These are phyloP conservation scores for Ophioderma brevispina DNA, from an alignment of 35 echinoderm and acorn worm genomes.

Conservation along the genomic window DNA sequence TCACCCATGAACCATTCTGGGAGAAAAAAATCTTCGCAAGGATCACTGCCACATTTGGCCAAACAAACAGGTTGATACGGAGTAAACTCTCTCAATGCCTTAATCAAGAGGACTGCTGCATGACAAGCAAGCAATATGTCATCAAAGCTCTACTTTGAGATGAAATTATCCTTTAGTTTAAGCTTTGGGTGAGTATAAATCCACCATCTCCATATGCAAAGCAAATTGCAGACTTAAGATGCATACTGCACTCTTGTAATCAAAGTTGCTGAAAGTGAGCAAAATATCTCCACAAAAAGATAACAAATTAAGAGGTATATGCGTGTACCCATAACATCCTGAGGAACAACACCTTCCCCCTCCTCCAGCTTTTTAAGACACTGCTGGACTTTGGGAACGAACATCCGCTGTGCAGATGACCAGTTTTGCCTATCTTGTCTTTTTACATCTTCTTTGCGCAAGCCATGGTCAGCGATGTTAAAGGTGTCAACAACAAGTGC, in stretches of 20 bases:
- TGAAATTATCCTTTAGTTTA: neutral
- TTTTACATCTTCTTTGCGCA: neutral
- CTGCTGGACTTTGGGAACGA: neutral
- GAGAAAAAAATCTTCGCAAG: slow-evolving; percentile 6
- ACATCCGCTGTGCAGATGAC: neutral
- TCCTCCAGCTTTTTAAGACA: neutral
- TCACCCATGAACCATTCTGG: slow-evolving; percentile 11
- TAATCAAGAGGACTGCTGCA: neutral
- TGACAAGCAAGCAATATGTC: slow-evolving; percentile 10
- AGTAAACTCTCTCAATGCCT: neutral
- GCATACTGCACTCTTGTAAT: neutral
- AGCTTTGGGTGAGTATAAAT: neutral
- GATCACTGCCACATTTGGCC: neutral
- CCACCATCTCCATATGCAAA: neutral
- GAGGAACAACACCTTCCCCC: neutral
- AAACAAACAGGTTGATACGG: neutral
- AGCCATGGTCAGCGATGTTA: neutral
- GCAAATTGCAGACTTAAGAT: neutral
- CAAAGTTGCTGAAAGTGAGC: neutral
- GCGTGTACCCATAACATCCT: neutral
- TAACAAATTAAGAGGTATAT: neutral
- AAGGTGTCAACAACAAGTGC: neutral
- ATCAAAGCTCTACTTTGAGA: neutral
- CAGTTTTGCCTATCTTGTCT: neutral
- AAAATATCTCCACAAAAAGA: neutral